Evolutionary conservation across 2,113 vertebrate species (phyloP).

Genomic region (Limnothrissa miodon): DNA sequence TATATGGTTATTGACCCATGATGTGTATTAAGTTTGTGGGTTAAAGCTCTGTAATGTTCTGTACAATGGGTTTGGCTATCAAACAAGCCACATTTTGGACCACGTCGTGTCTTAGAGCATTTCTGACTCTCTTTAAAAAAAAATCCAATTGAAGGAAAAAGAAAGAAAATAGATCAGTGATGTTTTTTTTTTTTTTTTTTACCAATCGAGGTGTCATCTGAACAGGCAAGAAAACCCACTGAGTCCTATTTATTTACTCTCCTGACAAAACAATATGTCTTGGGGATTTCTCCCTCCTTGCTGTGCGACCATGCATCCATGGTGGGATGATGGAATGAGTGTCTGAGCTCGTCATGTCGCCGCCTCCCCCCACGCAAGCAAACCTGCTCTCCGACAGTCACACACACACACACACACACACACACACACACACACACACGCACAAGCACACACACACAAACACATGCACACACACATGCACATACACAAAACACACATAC

Average conservation of each 20-base stretch:
- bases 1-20: neutral
- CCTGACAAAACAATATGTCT: constrained; percentile 16
- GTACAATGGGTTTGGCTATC: neutral
- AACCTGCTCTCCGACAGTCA: neutral
- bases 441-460: neutral
- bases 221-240: constrained; percentile 33
- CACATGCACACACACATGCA: neutral
- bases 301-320: constrained; percentile 58
- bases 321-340: constrained; percentile 64
- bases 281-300: constrained; percentile 55
- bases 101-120: neutral
- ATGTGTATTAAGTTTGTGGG: neutral
- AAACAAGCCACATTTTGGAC: neutral
- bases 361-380: neutral
- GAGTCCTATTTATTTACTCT: constrained; percentile 16
- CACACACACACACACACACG: constrained; percentile 12
- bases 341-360: constrained; percentile 32
- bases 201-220: constrained; percentile 42
- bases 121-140: neutral
- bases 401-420: neutral
- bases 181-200: too few relatives aligned
- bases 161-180: neutral
- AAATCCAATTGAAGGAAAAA: neutral
- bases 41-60: neutral
- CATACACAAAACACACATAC: neutral